These are phyloP conservation scores for Crotophaga sulcirostris DNA, from an alignment of 2,113 vertebrate genomes.

Conservation along the genomic window DNA sequence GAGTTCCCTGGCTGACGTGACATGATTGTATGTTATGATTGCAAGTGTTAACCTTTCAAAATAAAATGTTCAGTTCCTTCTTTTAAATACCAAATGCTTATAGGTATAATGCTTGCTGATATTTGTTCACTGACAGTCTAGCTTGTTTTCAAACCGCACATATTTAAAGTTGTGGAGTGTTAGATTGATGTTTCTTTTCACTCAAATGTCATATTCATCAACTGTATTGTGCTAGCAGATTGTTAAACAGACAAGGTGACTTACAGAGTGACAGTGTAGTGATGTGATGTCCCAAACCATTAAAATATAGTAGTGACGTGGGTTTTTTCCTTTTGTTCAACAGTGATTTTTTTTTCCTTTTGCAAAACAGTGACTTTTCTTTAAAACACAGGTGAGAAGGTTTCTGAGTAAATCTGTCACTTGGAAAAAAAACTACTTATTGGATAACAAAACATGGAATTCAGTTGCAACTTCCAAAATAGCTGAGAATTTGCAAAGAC, in stretches of 20 bases:
- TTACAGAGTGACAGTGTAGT: slow-evolving; percentile 37
- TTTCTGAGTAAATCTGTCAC: not conserved
- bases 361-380: not conserved
- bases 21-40: slow-evolving; percentile 58
- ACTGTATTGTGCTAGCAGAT: slow-evolving; percentile 32
- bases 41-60: slow-evolving; percentile 56
- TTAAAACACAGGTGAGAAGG: not conserved
- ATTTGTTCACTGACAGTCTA: slow-evolving; percentile 32
- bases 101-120: not conserved
- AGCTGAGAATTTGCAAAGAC: not conserved
- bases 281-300: slow-evolving; percentile 53
- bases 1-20: slow-evolving; percentile 37
- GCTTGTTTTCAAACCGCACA: slow-evolving; percentile 49
- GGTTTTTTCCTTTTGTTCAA: not conserved
- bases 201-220: slow-evolving; percentile 59
- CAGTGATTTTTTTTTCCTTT: too few species aligned
- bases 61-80: slow-evolving; percentile 41
- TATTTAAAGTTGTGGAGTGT: slow-evolving; percentile 39
- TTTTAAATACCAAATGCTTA: slow-evolving; percentile 46
- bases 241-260: slow-evolving; percentile 57
- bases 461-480: not conserved
- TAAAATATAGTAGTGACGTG: not conserved
- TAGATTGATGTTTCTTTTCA: slow-evolving; percentile 55
- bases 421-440: not conserved
- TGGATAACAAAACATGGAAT: not conserved